These are phyloP conservation scores for Nemurella pictetii DNA, from an alignment of 2,888 invertebrate species.

Conservation along the genomic window DNA sequence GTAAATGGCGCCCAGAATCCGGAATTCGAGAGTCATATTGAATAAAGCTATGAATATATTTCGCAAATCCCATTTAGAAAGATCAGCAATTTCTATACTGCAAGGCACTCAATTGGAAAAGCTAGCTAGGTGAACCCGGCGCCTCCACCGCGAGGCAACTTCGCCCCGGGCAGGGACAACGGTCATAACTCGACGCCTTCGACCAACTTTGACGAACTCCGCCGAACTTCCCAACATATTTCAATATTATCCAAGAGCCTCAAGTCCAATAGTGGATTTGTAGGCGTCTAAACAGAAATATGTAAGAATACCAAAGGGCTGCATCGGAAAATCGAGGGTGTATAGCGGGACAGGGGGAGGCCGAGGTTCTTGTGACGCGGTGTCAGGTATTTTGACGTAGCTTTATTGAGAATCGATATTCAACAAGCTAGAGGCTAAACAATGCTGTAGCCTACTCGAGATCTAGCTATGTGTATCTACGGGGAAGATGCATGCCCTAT, in stretches of 20 bases:
- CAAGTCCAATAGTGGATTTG: not conserved
- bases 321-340: not conserved
- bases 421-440: slow-evolving; percentile 1
- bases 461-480: not conserved
- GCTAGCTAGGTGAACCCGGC: not conserved
- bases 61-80: not conserved
- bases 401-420: slow-evolving; percentile 28
- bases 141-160: not conserved
- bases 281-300: not conserved
- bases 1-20: not conserved
- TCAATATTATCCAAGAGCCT: not conserved
- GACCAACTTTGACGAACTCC: not conserved
- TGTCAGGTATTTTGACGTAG: slow-evolving; percentile 28
- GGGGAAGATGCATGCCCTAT: not conserved
- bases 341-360: not conserved
- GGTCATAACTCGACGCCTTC: no score
- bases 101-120: not conserved
- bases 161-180: no score
- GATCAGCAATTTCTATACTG: not conserved
- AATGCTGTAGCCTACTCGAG: not conserved
- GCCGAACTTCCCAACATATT: not conserved
- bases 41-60: not conserved
- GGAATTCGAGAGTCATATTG: not conserved
- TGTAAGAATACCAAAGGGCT: not conserved
- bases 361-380: not conserved